Percentiles rank a stretch among this genome's conserved stretches.
These are phyloP conservation scores for Lottia gigantea DNA, from an alignment of 2,888 invertebrate species.

Conservation along the genomic window DNA sequence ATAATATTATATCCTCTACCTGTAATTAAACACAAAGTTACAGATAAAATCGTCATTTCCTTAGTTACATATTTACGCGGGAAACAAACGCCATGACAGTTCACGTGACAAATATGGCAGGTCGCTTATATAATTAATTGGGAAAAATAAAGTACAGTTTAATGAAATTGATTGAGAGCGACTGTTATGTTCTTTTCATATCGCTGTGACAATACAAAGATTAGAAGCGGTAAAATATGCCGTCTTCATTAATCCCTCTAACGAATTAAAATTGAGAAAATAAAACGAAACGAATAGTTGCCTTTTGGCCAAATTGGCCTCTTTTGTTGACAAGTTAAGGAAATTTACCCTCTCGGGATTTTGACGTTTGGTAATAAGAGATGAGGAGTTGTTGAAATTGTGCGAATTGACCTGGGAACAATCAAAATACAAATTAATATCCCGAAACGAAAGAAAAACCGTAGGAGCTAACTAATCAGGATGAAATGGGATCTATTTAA, in stretches of 20 bases:
- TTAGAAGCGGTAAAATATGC: slow-evolving; percentile 8
- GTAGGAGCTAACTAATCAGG: slow-evolving; percentile 17
- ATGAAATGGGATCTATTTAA: slow-evolving; percentile 15
- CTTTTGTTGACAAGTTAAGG: slow-evolving; percentile 19
- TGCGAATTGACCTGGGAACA: slow-evolving; percentile 17
- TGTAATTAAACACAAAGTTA: no score
- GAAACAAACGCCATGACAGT: background rate
- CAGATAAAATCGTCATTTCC: no score
- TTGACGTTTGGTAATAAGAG: slow-evolving; percentile 3
- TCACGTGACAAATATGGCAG: background rate
- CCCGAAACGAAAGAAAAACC: slow-evolving; percentile 14
- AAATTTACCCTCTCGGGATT: slow-evolving; percentile 17
- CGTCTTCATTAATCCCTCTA: background rate
- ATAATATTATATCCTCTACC: no score
- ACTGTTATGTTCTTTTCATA: background rate
- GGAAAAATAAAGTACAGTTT: background rate
- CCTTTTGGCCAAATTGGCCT: slow-evolving; percentile 18
- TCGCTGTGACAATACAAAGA: background rate
- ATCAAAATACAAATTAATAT: slow-evolving; percentile 24
- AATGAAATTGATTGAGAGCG: background rate
- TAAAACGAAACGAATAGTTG: background rate
- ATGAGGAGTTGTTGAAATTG: slow-evolving; percentile 13
- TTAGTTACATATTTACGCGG: no score
- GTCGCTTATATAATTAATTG: slow-evolving; percentile 7
- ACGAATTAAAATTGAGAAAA: background rate